Percentiles rank a stretch among this genome's conserved stretches.
These are phyloP conservation scores for Charina bottae DNA, from an alignment of 2,113 vertebrate genomes.

Conservation along the genomic window DNA sequence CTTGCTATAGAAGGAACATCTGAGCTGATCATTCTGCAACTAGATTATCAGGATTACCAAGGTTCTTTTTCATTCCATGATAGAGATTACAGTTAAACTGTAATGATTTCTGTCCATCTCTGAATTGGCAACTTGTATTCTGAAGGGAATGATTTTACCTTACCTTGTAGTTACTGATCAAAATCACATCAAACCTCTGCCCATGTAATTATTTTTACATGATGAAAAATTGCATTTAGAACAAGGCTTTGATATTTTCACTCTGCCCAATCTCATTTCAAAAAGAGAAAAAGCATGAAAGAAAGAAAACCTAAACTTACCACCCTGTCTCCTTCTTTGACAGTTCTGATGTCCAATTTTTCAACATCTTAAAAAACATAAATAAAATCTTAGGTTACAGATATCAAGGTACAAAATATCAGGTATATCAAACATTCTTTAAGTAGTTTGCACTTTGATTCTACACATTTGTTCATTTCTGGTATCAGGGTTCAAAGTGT, in stretches of 20 bases:
- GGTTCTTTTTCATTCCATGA: no score
- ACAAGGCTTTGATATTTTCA: not conserved
- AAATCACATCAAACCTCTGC: not conserved
- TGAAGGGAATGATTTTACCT: not conserved
- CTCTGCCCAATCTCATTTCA: not conserved
- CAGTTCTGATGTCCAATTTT: slow-evolving; percentile 81
- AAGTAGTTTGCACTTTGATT: not conserved
- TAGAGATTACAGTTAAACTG: not conserved
- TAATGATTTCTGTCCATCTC: not conserved
- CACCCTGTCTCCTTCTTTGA: slow-evolving; percentile 86
- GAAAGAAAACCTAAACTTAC: slow-evolving; percentile 71
- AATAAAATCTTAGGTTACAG: not conserved
- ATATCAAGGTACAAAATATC: not conserved
- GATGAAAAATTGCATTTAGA: not conserved
- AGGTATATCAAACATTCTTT: not conserved
- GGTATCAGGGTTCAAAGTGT: not conserved
- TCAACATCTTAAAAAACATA: slow-evolving; percentile 84
- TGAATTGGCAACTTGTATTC: not conserved
- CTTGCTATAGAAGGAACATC: not conserved
- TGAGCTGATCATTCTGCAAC: not conserved
- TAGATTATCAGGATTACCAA: not conserved
- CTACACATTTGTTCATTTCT: not conserved
- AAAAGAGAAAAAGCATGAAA: not conserved
- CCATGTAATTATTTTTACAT: not conserved
- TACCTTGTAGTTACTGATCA: not conserved